phyloP scores from a whole-genome alignment of 1,140 invertebrate species.

The Lepidurus couesii region DNA sequence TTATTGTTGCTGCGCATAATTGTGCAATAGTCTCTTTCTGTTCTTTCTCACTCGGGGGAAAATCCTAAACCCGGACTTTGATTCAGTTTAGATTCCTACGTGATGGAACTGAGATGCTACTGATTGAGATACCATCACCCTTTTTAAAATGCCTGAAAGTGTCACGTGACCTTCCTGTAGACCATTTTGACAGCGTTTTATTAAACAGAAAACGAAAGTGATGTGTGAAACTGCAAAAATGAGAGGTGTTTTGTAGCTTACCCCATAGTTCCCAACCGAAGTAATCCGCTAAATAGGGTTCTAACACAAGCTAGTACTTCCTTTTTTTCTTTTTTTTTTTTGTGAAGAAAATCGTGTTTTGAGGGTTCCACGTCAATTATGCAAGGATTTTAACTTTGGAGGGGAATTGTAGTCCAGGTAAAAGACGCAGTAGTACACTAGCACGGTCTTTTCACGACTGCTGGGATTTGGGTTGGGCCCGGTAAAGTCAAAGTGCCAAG shows the following conservation, averaged over 20 bases:
- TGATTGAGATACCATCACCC: conserved; percentile 1
- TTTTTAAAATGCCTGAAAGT: not conserved
- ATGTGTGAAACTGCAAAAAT: too few relatives aligned
- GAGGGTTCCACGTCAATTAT: too few relatives aligned
- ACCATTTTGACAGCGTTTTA: not conserved
- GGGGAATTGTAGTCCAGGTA: not conserved
- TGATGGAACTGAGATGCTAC: not conserved
- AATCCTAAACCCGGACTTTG: not conserved
- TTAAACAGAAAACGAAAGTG: too few relatives aligned
- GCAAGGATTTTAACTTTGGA: too few relatives aligned
- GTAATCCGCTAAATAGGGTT: too few relatives aligned
- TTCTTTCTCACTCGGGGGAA: not conserved
- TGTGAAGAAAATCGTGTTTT: too few relatives aligned
- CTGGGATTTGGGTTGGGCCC: not conserved
- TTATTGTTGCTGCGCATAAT: not conserved
- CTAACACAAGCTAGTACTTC: too few relatives aligned
- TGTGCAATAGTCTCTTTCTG: not conserved
- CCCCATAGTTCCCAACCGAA: too few relatives aligned
- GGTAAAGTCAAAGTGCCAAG: conserved; percentile 18
- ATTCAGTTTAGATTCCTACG: not conserved
- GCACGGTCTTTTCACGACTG: conserved; percentile 20
- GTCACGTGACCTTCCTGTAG: not conserved
- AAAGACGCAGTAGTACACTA: not conserved
- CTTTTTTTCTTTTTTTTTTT: too few relatives aligned
- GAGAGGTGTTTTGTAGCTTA: too few relatives aligned